Evolutionary conservation across 2,113 vertebrate species (phyloP), one percentile per base, ranked within the genome.

Genomic region (Spilogale gracilis): DNA sequence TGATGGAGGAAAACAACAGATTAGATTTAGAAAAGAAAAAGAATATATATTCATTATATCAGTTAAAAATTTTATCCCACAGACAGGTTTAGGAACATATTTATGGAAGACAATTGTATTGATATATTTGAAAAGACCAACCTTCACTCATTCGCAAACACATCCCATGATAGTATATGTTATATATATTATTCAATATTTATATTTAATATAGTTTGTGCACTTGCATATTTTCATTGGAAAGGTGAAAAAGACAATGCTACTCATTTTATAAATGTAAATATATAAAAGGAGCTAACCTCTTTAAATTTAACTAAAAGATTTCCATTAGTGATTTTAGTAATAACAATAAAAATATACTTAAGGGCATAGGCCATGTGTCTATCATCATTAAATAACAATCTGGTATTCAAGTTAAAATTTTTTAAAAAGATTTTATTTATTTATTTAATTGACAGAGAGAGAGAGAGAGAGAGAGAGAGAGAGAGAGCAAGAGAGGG

Each of bases 241-340:
- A 97, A 97, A 85, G n/a, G 30, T 85, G 48, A 83, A 69, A 97
- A 80, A 93, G 56, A 94, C 60, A 92, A 93, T 86, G 48, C 54
- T 76, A 94, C 16, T 94, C 6, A 94, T 71, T 94, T 94, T 88
- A 93, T 73, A 97, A 97, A 96, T 94, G 95, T 83, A 87, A 94
- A 95, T 61, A 96, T 65, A 82, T 71, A 89, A 97, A 96, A 97
- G 80, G 52, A 88, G 30, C 17, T 88, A 88, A 74, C 3, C 11
- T 95, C n/a, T 85, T 93, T 88, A 97, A 91, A 85, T 83, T 93
- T 73, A 93, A 91, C 73, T 76, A 58, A 89, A 94, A 79, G 13
- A 61, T 93, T 95, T 94, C 43, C 50, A 92, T 91, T 86, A 90
- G 20, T 90, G 73, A 61, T 63, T 91, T 92, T 56, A 78, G 23